Base-by-base conservation (phyloP, 2,797 vertebrate species). In the Dromococcyx pavoninus region DNA sequence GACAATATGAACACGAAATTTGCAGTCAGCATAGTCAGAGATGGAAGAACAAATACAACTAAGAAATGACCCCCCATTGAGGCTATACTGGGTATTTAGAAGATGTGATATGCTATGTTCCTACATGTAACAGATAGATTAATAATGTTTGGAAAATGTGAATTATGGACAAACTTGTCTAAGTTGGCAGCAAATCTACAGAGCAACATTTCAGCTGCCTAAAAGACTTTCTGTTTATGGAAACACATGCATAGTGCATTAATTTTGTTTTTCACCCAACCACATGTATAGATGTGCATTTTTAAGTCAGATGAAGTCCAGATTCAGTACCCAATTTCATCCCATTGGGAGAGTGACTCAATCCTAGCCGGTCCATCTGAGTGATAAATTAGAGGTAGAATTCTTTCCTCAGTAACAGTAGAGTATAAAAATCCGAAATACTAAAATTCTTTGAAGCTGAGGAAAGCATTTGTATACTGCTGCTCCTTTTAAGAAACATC, bases 211-310 rank as follows among this genome's bases (percentile, higher is more conserved):
- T 61, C 18, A 43, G 24, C 39, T 35, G 9, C 17, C 23, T 75
- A 60, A 61, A 61, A 81, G 13, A 89, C 48, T 13, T 56, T 83
- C 62, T 78, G 28, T 33, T 79, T 70, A 58, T 75, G 51, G 22
- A 84, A 3, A 41, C 1, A 7, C 2, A 2, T 18, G 0, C 0
- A 13, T 46, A 24, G 6, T 60, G 53, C 2, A 33, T 35, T 25
- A 3, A 25, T 72, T 86, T 56, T 41, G 7, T 6, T 86, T 86
- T 65, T 89, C 41, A 65, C 27, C 8, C 22, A 37, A 11, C 60
- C 67, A 9, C 51, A 4, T 71, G 21, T 53, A n/a, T 51, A 69
- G 14, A 64, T 67, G 28, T 44, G 11, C 19, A 22, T 67, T 95
- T 88, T 74, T 25, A 56, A 41, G 25, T 50, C 23, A 56, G 22